Conservation (phyloP, 2,888 invertebrate species). For the Ischnus inquisitorius region DNA sequence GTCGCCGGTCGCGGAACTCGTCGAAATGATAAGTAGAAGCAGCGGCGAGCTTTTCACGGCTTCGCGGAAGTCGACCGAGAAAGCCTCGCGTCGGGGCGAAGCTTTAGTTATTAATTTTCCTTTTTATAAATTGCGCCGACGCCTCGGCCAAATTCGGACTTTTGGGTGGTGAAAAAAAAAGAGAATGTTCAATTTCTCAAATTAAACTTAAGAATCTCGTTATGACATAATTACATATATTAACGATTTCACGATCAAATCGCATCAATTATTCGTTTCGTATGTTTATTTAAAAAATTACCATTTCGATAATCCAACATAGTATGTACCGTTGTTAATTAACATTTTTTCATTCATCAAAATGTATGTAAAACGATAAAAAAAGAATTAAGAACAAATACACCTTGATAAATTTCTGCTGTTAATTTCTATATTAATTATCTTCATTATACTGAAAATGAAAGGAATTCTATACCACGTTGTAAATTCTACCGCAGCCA, state of each 20-base stretch:
- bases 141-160: not conserved
- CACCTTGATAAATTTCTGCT: no score
- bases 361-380: no score
- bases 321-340: no score
- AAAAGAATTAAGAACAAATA: no score
- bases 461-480: no score
- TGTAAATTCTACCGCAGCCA: no score
- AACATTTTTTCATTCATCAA: no score
- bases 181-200: not conserved
- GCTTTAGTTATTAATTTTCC: not conserved
- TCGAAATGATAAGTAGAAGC: constrained; percentile 37
- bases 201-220: not conserved
- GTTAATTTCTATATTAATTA: no score
- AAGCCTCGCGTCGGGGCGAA: not conserved
- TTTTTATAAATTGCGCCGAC: not conserved
- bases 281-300: no score
- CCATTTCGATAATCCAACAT: no score
- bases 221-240: not conserved
- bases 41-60: constrained; percentile 2
- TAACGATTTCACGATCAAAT: not conserved
- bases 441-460: no score
- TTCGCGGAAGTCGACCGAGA: not conserved
- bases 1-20: constrained; percentile 29
- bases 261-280: not conserved
- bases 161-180: not conserved